Evolutionary conservation across 2,113 vertebrate genomes (phyloP).

Genomic region (Megaleporinus macrocephalus): DNA sequence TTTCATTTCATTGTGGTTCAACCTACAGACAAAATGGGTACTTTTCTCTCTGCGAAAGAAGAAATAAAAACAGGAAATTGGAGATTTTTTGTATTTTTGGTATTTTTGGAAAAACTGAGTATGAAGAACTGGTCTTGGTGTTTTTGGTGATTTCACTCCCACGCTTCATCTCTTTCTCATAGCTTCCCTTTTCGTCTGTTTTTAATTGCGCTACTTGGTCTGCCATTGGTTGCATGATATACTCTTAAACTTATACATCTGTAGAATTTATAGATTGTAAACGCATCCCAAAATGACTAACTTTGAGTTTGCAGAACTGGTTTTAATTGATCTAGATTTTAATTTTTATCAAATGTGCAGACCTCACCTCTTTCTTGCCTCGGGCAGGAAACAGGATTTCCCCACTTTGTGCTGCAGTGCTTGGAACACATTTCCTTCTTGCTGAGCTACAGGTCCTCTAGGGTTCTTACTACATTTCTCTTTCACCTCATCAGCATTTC

Average conservation of each 20-base stretch:
- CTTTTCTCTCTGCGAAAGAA: background rate
- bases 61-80: conserved; percentile 26
- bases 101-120: background rate
- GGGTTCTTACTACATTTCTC: conserved; percentile 44
- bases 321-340: conserved; percentile 21
- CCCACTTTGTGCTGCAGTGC: conserved; percentile 40
- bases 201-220: background rate
- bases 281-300: background rate
- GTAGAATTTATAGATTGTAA: no score
- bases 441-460: conserved; percentile 53
- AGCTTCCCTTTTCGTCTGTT: background rate
- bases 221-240: background rate
- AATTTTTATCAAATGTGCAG: conserved; percentile 6
- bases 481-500: conserved; percentile 50
- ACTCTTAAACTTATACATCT: background rate
- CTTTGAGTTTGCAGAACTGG: background rate
- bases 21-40: background rate
- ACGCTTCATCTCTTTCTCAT: background rate
- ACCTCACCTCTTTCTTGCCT: conserved; percentile 15
- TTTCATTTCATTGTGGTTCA: conserved; percentile 1
- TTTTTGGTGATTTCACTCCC: background rate
- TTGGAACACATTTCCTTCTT: conserved; percentile 52
- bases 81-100: background rate
- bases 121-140: background rate
- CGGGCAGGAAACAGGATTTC: conserved; percentile 58